phyloP scores from a whole-genome alignment of 1,140 invertebrate species.

The Pseudachorutes palmiensis region DNA sequence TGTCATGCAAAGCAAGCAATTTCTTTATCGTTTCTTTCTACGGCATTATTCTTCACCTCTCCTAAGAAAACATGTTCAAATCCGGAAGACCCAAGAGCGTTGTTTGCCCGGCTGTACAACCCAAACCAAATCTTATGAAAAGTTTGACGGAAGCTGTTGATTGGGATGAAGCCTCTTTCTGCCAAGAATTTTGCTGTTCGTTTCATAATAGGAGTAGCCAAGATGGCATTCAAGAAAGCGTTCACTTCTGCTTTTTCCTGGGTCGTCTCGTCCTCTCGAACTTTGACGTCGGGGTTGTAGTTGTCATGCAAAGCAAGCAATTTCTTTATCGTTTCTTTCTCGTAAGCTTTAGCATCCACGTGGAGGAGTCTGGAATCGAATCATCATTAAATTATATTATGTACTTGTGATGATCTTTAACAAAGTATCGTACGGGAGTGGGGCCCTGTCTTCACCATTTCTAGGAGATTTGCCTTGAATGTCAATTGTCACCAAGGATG shows the following conservation, averaged over 20 bases:
- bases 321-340: constrained; percentile 23
- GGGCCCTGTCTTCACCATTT: constrained; percentile 56
- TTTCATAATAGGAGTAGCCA: constrained; percentile 47
- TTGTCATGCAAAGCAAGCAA: constrained; percentile 37
- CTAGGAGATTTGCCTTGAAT: constrained; percentile 61
- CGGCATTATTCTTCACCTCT: constrained; percentile 42
- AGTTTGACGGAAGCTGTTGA: not conserved
- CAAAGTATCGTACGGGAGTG: constrained; percentile 54
- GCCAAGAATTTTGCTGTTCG: constrained; percentile 45
- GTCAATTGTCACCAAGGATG: constrained; percentile 57
- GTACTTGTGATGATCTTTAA: constrained; percentile 5
- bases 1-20: too few species aligned
- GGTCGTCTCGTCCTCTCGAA: constrained; percentile 43
- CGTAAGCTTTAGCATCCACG: constrained; percentile 23
- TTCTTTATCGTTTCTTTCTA: too few species aligned
- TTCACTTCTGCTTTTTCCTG: constrained; percentile 44
- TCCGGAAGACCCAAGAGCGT: constrained; percentile 39
- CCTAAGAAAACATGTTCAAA: constrained; percentile 47
- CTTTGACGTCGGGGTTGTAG: constrained; percentile 39
- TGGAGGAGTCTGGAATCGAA: constrained; percentile 22
- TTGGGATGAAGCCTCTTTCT: constrained; percentile 39
- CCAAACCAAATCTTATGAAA: constrained; percentile 38
- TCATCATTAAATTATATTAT: not conserved
- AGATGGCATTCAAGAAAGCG: constrained; percentile 46
- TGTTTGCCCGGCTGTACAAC: constrained; percentile 24